Evolutionary conservation across 1,140 invertebrate genomes (phyloP), one percentile per base, ranked within the genome.

Genomic region (Amphibalanus amphitrite): DNA sequence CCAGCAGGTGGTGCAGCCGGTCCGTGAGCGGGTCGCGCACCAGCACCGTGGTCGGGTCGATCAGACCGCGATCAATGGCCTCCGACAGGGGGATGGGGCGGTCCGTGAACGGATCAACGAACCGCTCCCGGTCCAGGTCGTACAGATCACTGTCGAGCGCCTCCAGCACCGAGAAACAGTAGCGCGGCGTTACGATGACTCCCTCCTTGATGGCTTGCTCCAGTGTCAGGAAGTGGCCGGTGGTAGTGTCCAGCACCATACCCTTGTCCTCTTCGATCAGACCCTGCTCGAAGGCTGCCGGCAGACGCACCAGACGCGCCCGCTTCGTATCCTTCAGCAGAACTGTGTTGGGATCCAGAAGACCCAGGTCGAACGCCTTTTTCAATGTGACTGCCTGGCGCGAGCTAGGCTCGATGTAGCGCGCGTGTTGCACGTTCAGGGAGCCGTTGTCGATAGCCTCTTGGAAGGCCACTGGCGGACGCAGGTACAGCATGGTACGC

Each of bases 221-320:
- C 70, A 94, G 79, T 17, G 87, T 83, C 73, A 90, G 85, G n/a
- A 93, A 81, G 78, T 90, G 89, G 40, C 90, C 91, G 29, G 88
- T 91, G 69, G 85, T 84, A 10, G 88, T 90, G 76, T 93, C 90
- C 69, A 95, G 79, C 33, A 92, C 89, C 78, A 89, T 90, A 74
- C 88, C 88, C 74, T 92, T 92, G 70, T 92, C 90, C 26, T 88
- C 85, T 79, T 96, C 92, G 81, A 95, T 88, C 25, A 95, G 81
- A 28, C 91, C 92, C 78, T 88, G 88, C 67, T 89, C 84, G 81
- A 91, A 91, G 25, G 90, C 92, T 78, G 94, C 91, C 29, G 88
- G 86, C 71, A 96, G 82, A 77, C 90, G 92, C 15, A 93, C 84
- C 71, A 95, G 80, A 77, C 88, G 87, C 76, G 88, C 87, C 77